A percentile compares a stretch with the other conserved stretches of the same genome.
phyloP scores from a whole-genome alignment of 2,797 vertebrate species.

The Pipistrellus kuhlii region DNA sequence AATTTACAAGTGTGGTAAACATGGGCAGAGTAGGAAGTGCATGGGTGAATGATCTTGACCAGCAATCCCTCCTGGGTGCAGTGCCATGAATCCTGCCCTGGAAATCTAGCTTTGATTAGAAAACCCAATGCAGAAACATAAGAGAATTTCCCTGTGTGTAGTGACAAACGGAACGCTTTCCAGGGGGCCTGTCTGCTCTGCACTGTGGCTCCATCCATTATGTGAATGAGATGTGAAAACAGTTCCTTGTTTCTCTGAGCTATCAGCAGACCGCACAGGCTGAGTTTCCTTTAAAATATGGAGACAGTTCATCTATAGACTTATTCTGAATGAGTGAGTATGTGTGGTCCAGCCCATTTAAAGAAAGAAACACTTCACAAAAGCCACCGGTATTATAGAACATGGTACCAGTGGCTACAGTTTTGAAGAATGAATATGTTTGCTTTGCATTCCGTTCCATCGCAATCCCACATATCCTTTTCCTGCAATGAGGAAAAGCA shows the following conservation, averaged over 20 bases:
- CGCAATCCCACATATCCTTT: background rate
- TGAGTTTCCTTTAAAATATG: conserved; percentile 73
- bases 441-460: background rate
- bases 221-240: conserved; percentile 76
- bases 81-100: accelerated
- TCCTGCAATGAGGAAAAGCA: conserved; percentile 41
- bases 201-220: conserved; percentile 61
- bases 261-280: conserved; percentile 83
- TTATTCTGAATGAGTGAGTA: conserved; percentile 65
- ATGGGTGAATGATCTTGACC: background rate
- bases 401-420: background rate
- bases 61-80: background rate
- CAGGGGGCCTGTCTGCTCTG: conserved; percentile 65
- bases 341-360: conserved; percentile 78
- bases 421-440: conserved; percentile 27
- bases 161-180: conserved; percentile 58
- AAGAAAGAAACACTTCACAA: conserved; percentile 67
- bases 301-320: conserved; percentile 79
- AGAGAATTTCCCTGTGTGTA: background rate
- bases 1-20: background rate
- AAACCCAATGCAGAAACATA: background rate
- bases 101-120: conserved; percentile 13
- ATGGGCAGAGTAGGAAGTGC: background rate
- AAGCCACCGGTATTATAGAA: conserved; percentile 59
- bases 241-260: conserved; percentile 72